Conservation (phyloP, 2,797 vertebrate species). For the Salarias fasciatus region DNA sequence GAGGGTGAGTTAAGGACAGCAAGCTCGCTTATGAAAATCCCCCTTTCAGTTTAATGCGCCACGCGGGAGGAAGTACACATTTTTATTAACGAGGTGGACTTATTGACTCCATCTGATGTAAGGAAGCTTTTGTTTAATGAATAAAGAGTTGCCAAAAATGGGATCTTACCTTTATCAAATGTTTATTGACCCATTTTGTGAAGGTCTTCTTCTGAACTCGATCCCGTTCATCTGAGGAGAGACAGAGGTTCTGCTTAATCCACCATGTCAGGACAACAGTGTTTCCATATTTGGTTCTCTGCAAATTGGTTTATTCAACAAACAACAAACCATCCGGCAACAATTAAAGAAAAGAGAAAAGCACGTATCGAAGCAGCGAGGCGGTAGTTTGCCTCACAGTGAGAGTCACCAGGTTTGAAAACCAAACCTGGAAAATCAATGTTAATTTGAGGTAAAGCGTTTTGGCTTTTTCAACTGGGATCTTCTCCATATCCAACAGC, state of each 20-base stretch:
- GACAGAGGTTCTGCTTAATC: slow-evolving; percentile 15
- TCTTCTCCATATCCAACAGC: no score
- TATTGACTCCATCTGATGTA: neutral
- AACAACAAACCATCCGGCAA: neutral
- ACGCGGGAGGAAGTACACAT: neutral
- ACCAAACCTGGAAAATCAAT: no score
- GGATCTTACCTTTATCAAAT: slow-evolving; percentile 91
- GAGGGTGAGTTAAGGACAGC: slow-evolving; percentile 13
- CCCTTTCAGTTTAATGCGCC: neutral
- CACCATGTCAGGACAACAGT: no score
- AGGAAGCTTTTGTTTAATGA: accelerated
- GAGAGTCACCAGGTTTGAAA: no score
- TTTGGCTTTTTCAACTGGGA: no score
- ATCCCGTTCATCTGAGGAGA: slow-evolving; percentile 91
- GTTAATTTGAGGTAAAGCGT: no score
- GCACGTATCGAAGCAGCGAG: no score
- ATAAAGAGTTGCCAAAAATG: accelerated
- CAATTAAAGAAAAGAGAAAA: no score
- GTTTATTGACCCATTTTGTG: slow-evolving; percentile 99
- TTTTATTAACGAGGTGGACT: neutral
- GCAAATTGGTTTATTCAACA: neutral
- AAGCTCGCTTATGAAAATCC: neutral
- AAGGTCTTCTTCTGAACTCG: slow-evolving; percentile 98
- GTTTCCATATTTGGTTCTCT: no score
- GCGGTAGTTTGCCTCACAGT: no score